Base-by-base conservation (phyloP, 1,140 invertebrate species). In the Brachionus rotundiformis region DNA sequence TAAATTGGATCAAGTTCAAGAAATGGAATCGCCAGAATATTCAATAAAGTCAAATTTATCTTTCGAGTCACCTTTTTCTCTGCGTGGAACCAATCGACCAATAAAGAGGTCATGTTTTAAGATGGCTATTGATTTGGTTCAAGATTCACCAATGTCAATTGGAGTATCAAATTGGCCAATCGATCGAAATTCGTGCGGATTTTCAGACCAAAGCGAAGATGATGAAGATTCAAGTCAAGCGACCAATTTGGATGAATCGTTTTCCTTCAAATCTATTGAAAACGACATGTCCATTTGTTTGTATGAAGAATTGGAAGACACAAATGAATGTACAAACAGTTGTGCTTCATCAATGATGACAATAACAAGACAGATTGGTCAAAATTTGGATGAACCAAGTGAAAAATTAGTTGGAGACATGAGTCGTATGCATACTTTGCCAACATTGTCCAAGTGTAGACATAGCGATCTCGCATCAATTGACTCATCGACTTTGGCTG, bases 391-490 rank as follows among this genome's bases (percentile, higher is more conserved):
- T 47, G 25, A 76, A n/a, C 47, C 39, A 19, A 16, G 47, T 25
- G 47, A n/a, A 19, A 47, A 23, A 47, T 54, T 76, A 31, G 47
- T 76, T 54, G 73, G 73, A 1, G 73, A 76, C 73, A 76, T 76
- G 73, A 44, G 25, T 6, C 25, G 73, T 23, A 10, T 8, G 3
- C 73, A 76, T 31, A 27, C 39, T n/a, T 31, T 76, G 25, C 73
- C 73, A 44, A 47, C 31, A 16, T 27, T 76, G 41, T 11, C 19
- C 41, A 44, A 76, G n/a, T 47, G 23, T 3, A 47, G 47, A 76
- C 73, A 76, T 27, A 76, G 19, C 16, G 73, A 76, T 25, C 31
- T 76, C n/a, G 73, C 73, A 1, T 76, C 73, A 3, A 76, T 76
- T n/a, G 41, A 47, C 11, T 27, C 41, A 3, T 0, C 3, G 16